phyloP scores from a whole-genome alignment of 2,113 vertebrate species.

The Halcyon senegalensis region DNA sequence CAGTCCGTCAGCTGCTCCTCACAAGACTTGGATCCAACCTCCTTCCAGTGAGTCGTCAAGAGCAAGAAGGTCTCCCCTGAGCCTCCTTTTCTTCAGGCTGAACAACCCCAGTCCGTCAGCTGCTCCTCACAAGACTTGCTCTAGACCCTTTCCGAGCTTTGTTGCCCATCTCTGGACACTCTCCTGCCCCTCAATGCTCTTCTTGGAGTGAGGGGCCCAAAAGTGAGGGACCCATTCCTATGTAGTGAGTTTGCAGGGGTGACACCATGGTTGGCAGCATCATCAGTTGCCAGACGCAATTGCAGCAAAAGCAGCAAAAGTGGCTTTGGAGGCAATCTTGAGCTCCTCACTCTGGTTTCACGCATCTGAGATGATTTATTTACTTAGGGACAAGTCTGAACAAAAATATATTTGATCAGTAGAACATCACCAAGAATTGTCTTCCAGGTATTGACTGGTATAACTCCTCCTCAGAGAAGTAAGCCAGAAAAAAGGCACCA shows the following conservation, averaged over 20 bases:
- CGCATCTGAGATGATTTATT: background rate
- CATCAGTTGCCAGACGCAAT: background rate
- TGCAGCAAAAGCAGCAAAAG: background rate
- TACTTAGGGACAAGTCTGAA: background rate
- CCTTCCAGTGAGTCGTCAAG: too few species aligned
- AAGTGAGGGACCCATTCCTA: background rate
- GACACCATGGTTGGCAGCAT: rapidly evolving
- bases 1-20: too few species aligned
- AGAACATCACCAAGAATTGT: background rate
- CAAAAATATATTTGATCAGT: background rate
- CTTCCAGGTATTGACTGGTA: background rate
- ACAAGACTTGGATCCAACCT: too few species aligned
- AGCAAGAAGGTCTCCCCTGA: too few species aligned
- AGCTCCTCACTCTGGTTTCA: background rate
- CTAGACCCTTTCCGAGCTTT: too few species aligned
- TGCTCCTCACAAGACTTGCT: too few species aligned
- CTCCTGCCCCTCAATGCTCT: too few species aligned
- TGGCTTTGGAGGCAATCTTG: background rate
- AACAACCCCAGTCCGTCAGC: too few species aligned
- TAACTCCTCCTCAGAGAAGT: background rate
- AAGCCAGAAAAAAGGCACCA: background rate
- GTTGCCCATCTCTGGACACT: too few species aligned
- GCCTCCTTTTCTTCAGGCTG: too few species aligned
- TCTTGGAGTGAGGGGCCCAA: too few species aligned
- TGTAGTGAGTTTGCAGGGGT: rapidly evolving